phyloP scores from a whole-genome alignment of 2,113 vertebrate genomes.

The Heptranchias perlo region DNA sequence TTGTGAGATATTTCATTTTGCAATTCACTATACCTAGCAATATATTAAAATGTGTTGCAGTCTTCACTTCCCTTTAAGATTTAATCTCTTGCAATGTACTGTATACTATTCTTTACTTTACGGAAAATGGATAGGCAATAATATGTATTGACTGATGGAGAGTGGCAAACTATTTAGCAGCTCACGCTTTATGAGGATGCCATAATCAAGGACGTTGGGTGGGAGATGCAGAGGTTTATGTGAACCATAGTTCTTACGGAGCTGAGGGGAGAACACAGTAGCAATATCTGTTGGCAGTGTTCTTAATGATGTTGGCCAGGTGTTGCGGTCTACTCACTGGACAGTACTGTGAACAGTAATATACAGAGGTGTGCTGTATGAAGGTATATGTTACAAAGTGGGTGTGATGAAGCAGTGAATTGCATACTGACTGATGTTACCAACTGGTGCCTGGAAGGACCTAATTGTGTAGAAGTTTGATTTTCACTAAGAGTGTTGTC shows the following conservation, averaged over 20 bases:
- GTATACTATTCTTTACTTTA: neutral
- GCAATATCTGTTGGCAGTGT: neutral
- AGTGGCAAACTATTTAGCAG: neutral
- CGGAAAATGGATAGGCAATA: neutral
- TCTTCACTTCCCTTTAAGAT: neutral
- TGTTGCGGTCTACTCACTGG: neutral
- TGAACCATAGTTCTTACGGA: neutral
- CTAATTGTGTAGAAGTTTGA: neutral
- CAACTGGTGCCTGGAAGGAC: neutral
- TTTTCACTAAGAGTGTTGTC: neutral
- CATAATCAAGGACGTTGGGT: neutral
- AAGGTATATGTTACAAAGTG: too few relatives aligned
- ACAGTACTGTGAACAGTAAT: neutral
- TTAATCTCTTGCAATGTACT: neutral
- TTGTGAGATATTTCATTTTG: neutral
- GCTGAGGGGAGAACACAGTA: neutral
- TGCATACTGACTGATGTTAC: neutral
- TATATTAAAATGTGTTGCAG: neutral
- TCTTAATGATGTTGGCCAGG: neutral
- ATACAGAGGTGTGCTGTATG: neutral
- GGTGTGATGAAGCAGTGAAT: neutral
- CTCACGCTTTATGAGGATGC: neutral
- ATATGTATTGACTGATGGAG: neutral
- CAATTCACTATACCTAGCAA: neutral
- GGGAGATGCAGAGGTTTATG: neutral